Conservation (phyloP, 2,797 vertebrate genomes). For the Poecilia picta region DNA sequence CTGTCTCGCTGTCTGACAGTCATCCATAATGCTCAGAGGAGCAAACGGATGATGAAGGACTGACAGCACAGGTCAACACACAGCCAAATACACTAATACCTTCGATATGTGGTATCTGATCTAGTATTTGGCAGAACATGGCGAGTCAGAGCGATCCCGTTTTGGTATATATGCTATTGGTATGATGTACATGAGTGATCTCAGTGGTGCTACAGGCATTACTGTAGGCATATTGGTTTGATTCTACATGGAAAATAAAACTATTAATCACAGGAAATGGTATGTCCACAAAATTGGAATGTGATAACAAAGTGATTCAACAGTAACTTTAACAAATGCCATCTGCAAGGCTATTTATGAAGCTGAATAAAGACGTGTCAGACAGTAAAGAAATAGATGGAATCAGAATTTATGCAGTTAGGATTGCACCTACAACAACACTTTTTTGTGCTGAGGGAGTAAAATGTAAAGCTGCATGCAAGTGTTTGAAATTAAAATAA, state of each 20-base stretch:
- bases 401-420: slow-evolving; percentile 29
- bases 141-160: slow-evolving; percentile 13
- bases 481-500: background rate
- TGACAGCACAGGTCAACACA: slow-evolving; percentile 63
- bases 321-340: slow-evolving; percentile 53
- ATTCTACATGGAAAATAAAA: slow-evolving; percentile 55
- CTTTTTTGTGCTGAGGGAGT: background rate
- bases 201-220: background rate
- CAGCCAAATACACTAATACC: slow-evolving; percentile 31
- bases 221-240: slow-evolving; percentile 18
- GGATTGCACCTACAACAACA: background rate
- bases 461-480: background rate
- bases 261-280: slow-evolving; percentile 49
- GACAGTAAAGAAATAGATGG: slow-evolving; percentile 27
- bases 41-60: slow-evolving; percentile 38
- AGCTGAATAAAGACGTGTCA: slow-evolving; percentile 10
- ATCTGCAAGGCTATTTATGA: slow-evolving; percentile 49
- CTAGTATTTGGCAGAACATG: slow-evolving; percentile 15
- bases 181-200: slow-evolving; percentile 15
- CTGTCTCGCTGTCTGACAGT: slow-evolving; percentile 54
- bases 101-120: slow-evolving; percentile 35
- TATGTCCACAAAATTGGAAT: slow-evolving; percentile 46
- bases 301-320: slow-evolving; percentile 37
- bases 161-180: slow-evolving; percentile 1
- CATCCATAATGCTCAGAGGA: slow-evolving; percentile 56